Evolutionary conservation across 2,113 vertebrate genomes (phyloP).

Genomic region (Azemiops feae): DNA sequence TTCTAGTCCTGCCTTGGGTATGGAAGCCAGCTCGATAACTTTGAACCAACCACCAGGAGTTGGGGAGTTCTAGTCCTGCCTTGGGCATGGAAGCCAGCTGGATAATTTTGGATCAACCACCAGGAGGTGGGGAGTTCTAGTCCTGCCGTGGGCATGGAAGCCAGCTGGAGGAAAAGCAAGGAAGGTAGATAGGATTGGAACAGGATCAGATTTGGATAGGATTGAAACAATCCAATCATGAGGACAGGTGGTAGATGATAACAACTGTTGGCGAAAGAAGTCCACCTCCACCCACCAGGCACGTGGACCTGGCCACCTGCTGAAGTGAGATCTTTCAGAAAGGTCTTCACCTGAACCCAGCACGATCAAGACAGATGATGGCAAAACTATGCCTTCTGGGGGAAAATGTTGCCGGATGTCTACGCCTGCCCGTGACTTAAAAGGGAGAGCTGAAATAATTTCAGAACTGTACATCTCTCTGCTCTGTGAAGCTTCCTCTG

Average conservation of each 20-base stretch:
- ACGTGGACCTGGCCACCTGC: neutral
- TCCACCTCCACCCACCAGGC: neutral
- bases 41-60: too few species aligned
- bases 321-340: neutral
- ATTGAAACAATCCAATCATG: neutral
- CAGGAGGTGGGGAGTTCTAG: too few species aligned
- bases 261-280: neutral
- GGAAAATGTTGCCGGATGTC: neutral
- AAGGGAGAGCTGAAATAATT: neutral
- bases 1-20: too few species aligned
- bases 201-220: neutral
- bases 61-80: too few species aligned
- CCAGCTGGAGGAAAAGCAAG: neutral
- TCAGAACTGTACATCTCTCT: neutral
- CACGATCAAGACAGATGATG: neutral
- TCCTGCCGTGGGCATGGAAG: neutral
- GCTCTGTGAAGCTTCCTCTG: neutral
- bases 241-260: neutral
- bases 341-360: neutral
- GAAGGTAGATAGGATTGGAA: neutral
- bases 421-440: neutral
- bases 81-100: rapidly evolving
- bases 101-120: too few species aligned
- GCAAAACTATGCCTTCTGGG: neutral
- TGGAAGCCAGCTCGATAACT: too few species aligned